Evolutionary conservation across 2,113 vertebrate species (phyloP), one percentile per base, ranked within the genome.

Genomic region (Noturus placidus): DNA sequence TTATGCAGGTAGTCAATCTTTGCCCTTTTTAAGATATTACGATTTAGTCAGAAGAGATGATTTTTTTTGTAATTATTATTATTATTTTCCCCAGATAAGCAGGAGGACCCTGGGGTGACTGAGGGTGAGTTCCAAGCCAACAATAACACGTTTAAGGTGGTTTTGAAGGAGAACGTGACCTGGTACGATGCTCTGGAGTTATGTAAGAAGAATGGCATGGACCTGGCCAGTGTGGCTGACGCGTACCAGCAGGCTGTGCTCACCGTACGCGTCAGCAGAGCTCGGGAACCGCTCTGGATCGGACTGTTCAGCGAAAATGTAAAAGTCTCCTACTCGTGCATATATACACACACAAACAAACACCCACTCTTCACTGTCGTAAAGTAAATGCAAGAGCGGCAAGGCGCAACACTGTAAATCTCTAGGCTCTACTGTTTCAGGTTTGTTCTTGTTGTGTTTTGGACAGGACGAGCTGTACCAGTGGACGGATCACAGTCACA

Each of bases 231-330:
- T 89, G 95, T 99, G 91, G 92, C 95, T 0, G 94, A 97, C 61
- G 92, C 95, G 50, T 94, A 95, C 86, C 93, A 97, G 89, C 97
- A 99, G 87, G 95, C 97, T 15, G 91, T 93, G 88, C 97, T 99
- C 9, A 94, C 94, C 0, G 94, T 96, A 88, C 91, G 94, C 4
- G 94, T 95, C 1, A 94, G 90, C 89, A 94, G 92, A 1, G 92
- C 35, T 2, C 91, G 91, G 30, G 91, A 86, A 0, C 95, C 97
- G 1, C 92, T 99, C 89, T 99, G 98, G 98, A 98, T 97, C 50
- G 98, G 98, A 89, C 96, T 99, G 80, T 96, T 94, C 86, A 98
- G 97, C 84, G 93, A 95, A 90, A 96, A 99, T 0, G 98, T 99
- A 94, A 94, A 97, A 93, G 82, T 52, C 27, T 42, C 42, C 22